Conservation (phyloP, 2,888 invertebrate species). For the Harmothoe impar region DNA sequence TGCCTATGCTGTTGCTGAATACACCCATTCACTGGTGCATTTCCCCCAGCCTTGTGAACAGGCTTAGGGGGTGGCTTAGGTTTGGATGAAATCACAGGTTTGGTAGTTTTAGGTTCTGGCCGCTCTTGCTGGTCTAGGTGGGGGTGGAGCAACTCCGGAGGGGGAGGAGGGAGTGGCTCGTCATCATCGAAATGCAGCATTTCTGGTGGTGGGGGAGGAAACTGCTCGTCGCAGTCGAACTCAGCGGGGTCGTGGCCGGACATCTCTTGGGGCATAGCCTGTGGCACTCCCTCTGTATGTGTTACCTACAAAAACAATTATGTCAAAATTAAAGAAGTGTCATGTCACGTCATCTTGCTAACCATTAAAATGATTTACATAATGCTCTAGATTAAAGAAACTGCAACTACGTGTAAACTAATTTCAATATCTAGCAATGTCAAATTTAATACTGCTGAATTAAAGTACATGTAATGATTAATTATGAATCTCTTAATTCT, state of each 20-base stretch:
- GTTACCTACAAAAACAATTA: conserved; percentile 31
- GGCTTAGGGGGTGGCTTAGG: neutral
- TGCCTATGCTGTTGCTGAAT: neutral
- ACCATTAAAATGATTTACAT: too few species aligned
- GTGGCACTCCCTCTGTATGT: conserved; percentile 15
- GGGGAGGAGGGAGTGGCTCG: conserved; percentile 18
- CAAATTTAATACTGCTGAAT: neutral
- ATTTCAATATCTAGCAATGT: neutral
- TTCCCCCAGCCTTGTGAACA: neutral
- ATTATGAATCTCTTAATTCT: too few species aligned
- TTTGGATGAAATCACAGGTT: neutral
- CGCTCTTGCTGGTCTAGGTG: neutral
- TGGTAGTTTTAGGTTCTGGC: neutral
- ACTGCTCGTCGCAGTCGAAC: neutral
- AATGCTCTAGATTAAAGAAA: too few species aligned
- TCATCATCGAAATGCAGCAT: conserved; percentile 25
- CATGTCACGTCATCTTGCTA: too few species aligned
- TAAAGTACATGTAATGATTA: too few species aligned
- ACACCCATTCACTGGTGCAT: too few species aligned
- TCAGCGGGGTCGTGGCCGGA: conserved; percentile 21
- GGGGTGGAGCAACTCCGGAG: conserved; percentile 13
- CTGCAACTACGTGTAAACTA: too few species aligned
- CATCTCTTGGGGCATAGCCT: neutral
- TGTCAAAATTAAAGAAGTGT: conserved; percentile 2
- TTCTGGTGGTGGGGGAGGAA: conserved; percentile 47